phyloP scores from a whole-genome alignment of 2,888 invertebrate species.

The Cephus spinipes region DNA sequence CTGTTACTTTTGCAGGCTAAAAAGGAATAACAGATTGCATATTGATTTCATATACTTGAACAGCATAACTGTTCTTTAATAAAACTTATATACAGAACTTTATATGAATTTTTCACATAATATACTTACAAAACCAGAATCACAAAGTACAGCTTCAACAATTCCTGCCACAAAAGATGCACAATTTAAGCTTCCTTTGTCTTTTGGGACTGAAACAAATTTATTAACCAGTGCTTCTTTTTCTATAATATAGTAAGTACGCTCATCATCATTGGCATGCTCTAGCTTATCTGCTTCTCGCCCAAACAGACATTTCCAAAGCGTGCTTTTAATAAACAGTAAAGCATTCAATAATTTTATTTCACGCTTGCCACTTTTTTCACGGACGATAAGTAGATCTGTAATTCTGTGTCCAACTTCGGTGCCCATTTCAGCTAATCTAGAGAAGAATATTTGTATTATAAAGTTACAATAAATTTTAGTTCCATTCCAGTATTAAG shows the following conservation, averaged over 20 bases:
- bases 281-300: conserved; percentile 99
- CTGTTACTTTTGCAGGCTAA: conserved; percentile 97
- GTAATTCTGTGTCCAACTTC: conserved; percentile 95
- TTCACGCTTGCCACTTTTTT: conserved; percentile 94
- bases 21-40: conserved; percentile 49
- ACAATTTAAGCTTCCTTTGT: conserved; percentile 97
- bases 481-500: background rate
- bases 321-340: conserved; percentile 92
- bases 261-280: conserved; percentile 98
- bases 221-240: conserved; percentile 97
- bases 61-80: background rate
- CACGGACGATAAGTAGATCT: conserved; percentile 93
- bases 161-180: conserved; percentile 99
- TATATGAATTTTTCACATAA: background rate
- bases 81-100: background rate
- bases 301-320: conserved; percentile 99
- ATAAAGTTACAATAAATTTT: conserved; percentile 9
- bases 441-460: conserved; percentile 62
- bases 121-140: conserved; percentile 93
- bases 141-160: conserved; percentile 93
- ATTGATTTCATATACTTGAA: background rate
- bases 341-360: conserved; percentile 95
- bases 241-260: conserved; percentile 98
- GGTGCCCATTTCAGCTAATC: conserved; percentile 93
- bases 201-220: conserved; percentile 97